Percentiles rank a stretch among this genome's conserved stretches.
phyloP scores from a whole-genome alignment of 2,888 invertebrate genomes.

The Zygaena filipendulae region DNA sequence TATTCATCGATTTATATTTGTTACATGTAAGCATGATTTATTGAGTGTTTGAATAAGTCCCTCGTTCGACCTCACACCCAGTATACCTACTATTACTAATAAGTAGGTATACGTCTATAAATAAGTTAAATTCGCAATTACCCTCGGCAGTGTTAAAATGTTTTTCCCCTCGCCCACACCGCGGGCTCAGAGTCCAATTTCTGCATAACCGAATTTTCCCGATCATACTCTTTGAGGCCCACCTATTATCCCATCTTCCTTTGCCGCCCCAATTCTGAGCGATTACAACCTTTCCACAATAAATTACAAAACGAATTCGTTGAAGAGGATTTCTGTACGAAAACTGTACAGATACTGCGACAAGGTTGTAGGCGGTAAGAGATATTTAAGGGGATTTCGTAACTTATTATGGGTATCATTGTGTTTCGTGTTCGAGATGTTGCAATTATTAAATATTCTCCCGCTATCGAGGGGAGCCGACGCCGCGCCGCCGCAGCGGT shows the following conservation, averaged over 20 bases:
- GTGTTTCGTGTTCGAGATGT: conserved; percentile 19
- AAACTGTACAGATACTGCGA: conserved; percentile 13
- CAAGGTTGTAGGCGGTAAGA: conserved; percentile 20
- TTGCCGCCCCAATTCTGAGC: conserved; percentile 16
- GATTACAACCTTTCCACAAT: conserved; percentile 22
- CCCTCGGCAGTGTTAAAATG: conserved; percentile 19
- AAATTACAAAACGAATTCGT: conserved; percentile 7
- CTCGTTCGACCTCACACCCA: too few species aligned
- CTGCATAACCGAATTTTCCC: conserved; percentile 28
- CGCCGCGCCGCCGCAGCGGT: too few species aligned
- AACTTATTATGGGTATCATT: conserved; percentile 20
- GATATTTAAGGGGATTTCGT: conserved; percentile 24
- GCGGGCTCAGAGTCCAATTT: conserved; percentile 21
- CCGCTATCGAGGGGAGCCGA: too few species aligned
- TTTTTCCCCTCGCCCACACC: conserved; percentile 19
- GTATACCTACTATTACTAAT: too few species aligned
- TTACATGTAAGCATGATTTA: too few species aligned
- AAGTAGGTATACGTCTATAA: too few species aligned
- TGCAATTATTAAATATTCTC: conserved; percentile 22
- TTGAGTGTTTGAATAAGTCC: too few species aligned
- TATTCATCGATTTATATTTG: too few species aligned
- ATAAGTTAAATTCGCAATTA: conserved; percentile 24
- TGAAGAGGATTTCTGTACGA: conserved; percentile 1
- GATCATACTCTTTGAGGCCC: conserved; percentile 26
- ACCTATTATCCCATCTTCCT: conserved; percentile 27